These are phyloP conservation scores for Paralichthys olivaceus DNA, from an alignment of 2,113 vertebrate species.

Conservation along the genomic window DNA sequence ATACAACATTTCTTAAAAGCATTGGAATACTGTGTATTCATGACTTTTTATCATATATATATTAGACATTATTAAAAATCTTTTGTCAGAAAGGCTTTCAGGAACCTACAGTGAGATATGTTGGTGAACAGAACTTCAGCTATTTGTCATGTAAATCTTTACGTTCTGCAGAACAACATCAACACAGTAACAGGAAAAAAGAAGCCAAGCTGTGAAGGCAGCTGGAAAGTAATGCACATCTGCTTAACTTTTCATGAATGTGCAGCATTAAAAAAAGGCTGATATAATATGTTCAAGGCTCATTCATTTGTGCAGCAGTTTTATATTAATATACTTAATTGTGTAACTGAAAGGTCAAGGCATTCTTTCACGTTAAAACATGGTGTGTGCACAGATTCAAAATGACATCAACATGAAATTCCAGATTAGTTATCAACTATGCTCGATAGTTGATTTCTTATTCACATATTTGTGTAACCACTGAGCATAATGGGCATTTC, in stretches of 20 bases:
- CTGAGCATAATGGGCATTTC: background rate
- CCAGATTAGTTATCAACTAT: background rate
- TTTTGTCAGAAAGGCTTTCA: slow-evolving; percentile 31
- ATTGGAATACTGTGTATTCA: slow-evolving; percentile 66
- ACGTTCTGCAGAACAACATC: slow-evolving; percentile 7
- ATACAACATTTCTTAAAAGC: slow-evolving; percentile 69
- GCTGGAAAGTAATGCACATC: slow-evolving; percentile 16
- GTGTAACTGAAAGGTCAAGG: background rate
- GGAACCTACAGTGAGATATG: slow-evolving; percentile 29
- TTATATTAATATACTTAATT: background rate
- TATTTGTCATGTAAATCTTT: slow-evolving; percentile 15
- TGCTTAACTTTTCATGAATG: slow-evolving; percentile 26
- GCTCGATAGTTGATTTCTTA: background rate
- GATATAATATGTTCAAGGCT: background rate
- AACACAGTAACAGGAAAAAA: background rate
- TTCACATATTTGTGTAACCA: background rate
- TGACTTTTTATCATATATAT: slow-evolving; percentile 35
- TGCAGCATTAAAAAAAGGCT: background rate
- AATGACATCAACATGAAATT: background rate
- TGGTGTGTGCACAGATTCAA: background rate
- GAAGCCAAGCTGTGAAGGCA: slow-evolving; percentile 5
- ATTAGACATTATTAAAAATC: slow-evolving; percentile 58
- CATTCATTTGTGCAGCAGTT: slow-evolving; percentile 3
- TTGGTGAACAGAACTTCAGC: slow-evolving; percentile 20
- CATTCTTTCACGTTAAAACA: no score